Base-by-base conservation (phyloP, 2,797 vertebrate species). In the Sebastes diaconus region DNA sequence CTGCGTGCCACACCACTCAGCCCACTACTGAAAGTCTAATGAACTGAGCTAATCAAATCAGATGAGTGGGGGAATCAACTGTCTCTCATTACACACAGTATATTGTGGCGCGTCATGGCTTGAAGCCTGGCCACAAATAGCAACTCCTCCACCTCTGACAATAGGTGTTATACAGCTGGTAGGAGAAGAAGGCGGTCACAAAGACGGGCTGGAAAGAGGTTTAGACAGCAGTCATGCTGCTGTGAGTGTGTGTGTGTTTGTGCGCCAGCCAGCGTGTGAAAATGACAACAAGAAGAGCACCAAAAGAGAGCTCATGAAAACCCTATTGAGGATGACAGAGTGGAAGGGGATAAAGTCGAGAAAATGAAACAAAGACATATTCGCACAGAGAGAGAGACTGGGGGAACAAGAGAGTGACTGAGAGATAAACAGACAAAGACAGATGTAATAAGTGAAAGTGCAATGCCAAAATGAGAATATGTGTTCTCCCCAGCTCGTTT, bases 1-100 rank as follows among this genome's bases (percentile, higher is more conserved):
- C 84, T 75, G 64, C 20, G 6, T 82, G 81, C 61, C 32, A 36
- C 69, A 68, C 67, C 83, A 64, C 36, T 72, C 57, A 66, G 61
- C 67, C 80, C 67, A 52, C 87, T 80, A 58, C 68, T 84, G 61
- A 83, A 80, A 72, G 67, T 55, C 73, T 84, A 82, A 90, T 77
- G 50, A 87, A 73, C 65, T 86, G 75, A 73, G 27, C 30, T 69
- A 80, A 84, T 90, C 60, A 82, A 83, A 85, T 88, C 60, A 76
- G 20, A 68, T 29, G 52, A 84, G 83, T 11, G 52, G 32, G 27
- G 27, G 16, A 59, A 68, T 83, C 59, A 75, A 64, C 57, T 24
- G 20, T 36, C 54, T 80, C 59, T 78, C 27, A 8, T 70, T 63
- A 68, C 22, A 25, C 64, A 25, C 68, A 58, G 32, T 65, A 32